Base-by-base conservation (phyloP, 2,888 invertebrate genomes). In the Rosalia funebris region DNA sequence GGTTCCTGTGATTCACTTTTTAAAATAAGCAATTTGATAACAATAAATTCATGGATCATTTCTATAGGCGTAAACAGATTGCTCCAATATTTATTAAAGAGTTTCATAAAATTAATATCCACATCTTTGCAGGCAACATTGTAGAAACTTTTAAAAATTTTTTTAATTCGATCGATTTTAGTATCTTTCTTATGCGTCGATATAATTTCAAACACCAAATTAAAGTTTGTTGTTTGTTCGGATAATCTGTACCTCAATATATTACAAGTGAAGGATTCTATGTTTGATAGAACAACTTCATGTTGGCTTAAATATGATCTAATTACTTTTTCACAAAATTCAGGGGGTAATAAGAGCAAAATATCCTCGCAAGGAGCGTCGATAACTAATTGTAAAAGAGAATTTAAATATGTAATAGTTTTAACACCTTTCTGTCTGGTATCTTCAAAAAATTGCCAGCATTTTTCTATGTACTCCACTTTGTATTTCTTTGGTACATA, bases 371-470 rank as follows among this genome's bases (percentile, higher is more conserved):
- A n/a, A n/a, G n/a, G n/a, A n/a, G n/a, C n/a, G n/a, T n/a, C n/a
- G n/a, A n/a, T n/a, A n/a, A n/a, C n/a, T n/a, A n/a, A n/a, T n/a
- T n/a, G n/a, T n/a, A n/a, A n/a, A n/a, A n/a, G n/a, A n/a, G n/a
- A n/a, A n/a, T n/a, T n/a, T n/a, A n/a, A n/a, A n/a, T n/a, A n/a
- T n/a, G n/a, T n/a, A n/a, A n/a, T n/a, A n/a, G n/a, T n/a, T n/a
- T n/a, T n/a, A n/a, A n/a, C n/a, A n/a, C n/a, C n/a, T n/a, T n/a
- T n/a, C n/a, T n/a, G n/a, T 17, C 36, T 60, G 5, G 65, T 19
- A 20, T 32, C 32, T 37, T 58, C 62, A 17, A 68, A 37, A 32
- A 53, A 61, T 14, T 48, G 31, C 70, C 70, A 70, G 32, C 53
- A 41, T 16, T 54, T 55, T 48, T 64, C 54, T 1, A 66, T 44